These are phyloP conservation scores for Glyphotaelius pellucidus DNA, from an alignment of 2,888 invertebrate species.

Conservation along the genomic window DNA sequence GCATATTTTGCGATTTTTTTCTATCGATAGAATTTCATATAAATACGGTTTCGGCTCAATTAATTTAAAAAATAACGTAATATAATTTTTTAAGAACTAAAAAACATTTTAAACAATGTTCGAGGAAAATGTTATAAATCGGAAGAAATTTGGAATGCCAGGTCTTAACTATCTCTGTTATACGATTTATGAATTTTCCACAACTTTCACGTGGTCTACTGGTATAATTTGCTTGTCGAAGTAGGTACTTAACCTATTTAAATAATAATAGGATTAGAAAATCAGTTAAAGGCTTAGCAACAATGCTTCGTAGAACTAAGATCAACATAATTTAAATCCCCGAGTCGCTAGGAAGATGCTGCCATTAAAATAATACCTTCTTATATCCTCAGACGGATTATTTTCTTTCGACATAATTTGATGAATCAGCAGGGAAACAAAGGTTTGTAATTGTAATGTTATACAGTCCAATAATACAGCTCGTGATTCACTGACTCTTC, in stretches of 20 bases:
- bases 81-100: too few relatives aligned
- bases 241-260: not conserved
- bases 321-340: not conserved
- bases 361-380: too few relatives aligned
- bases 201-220: not conserved
- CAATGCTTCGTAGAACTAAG: not conserved
- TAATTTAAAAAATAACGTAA: too few relatives aligned
- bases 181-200: not conserved
- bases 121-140: too few relatives aligned
- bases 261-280: not conserved
- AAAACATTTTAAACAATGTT: too few relatives aligned
- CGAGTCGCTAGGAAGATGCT: not conserved
- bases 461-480: too few relatives aligned
- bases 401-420: not conserved
- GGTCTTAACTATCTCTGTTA: too few relatives aligned
- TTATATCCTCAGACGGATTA: not conserved
- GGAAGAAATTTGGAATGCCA: too few relatives aligned
- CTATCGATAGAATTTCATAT: too few relatives aligned
- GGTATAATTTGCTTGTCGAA: not conserved
- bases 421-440: not conserved
- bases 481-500: too few relatives aligned
- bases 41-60: too few relatives aligned
- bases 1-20: too few relatives aligned
- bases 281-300: not conserved
- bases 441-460: not conserved